Evolutionary conservation across 2,113 vertebrate species (phyloP).

Genomic region (pig (Sus scrofa)): T2T-Sscrofa CM000817.6:119675001-119675500

Average conservation of each 20-base stretch:
- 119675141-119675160: not conserved
- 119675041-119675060: too few species aligned
- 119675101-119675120: not conserved
- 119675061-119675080: too few species aligned
- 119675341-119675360: too few species aligned
- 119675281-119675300: not conserved
- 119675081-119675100: too few species aligned
- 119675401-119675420: not conserved
- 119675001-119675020: too few species aligned
- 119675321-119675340: not conserved
- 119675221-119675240: not conserved
- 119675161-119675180: not conserved
- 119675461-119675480: not conserved
- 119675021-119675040: too few species aligned
- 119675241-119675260: not conserved
- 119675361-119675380: not conserved
- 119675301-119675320: not conserved
- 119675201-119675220: not conserved
- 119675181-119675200: not conserved
- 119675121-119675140: not conserved
- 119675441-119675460: not conserved
- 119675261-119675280: not conserved
- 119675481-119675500: not conserved
- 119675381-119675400: not conserved
- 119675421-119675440: not conserved